Evolutionary conservation across 2,113 vertebrate genomes (phyloP), one percentile per base, ranked within the genome.

Genomic region (Catharus bicknelli): DNA sequence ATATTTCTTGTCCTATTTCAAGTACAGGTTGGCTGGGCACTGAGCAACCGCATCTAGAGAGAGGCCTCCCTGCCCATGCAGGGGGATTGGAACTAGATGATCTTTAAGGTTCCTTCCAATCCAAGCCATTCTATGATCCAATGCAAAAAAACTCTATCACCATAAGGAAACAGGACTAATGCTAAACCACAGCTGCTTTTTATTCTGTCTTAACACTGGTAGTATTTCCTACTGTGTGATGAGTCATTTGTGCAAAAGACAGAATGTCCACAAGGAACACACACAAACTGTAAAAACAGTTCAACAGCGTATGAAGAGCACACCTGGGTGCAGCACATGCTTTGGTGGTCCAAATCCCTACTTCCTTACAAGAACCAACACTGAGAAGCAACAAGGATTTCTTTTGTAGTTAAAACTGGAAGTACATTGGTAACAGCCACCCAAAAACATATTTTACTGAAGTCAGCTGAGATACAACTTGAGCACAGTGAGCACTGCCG

Each of bases 211-310:
- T 32, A 55, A 42, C n/a, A 45, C 23, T 19, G 16, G 18, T 11
- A 77, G 4, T 13, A 45, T 16, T 64, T 79, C 25, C 38, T 53
- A 15, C 13, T 45, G 8, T 9, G 29, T 0, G 0, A 77, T 6
- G 2, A 76, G 18, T n/a, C 17, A 66, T 25, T 54, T 69, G 20
- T 66, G 38, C 54, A 68, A 79, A 50, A 79, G 26, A 63, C 11
- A 79, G 53, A 86, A 38, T 3, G 7, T 43, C 23, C 4, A 3
- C 2, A 29, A 47, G 57, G 40, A 75, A 59, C 38, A 45, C 42
- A 64, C 23, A 72, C 5, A 25, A 20, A 55, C 50, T 11, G 1
- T 16, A 69, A 68, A 62, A 93, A 34, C 12, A 40, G 16, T 25
- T 59, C 32, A 42, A 16, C 0, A 7, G 13, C 1, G 0, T 26